Percentiles rank a stretch among this genome's conserved stretches.
Evolutionary conservation across 2,113 vertebrate species (phyloP).

Genomic region (Sturnira hondurensis): DNA sequence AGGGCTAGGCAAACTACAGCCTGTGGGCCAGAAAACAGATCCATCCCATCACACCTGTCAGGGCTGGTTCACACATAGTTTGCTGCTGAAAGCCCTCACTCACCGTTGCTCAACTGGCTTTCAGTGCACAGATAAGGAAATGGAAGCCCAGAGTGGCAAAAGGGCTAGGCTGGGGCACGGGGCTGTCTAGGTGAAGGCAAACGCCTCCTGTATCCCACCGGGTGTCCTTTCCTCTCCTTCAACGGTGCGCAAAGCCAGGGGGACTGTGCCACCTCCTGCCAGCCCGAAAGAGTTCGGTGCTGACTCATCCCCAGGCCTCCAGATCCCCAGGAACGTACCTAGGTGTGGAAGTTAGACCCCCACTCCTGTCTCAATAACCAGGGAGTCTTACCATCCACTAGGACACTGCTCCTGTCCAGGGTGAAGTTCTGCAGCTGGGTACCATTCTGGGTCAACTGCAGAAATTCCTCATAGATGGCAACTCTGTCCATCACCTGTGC

Average conservation of each 20-base stretch:
- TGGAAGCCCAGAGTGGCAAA: background rate
- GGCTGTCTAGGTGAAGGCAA: background rate
- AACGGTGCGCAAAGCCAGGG: background rate
- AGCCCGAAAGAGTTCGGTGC: background rate
- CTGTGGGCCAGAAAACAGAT: background rate
- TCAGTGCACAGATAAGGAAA: background rate
- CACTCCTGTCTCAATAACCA: background rate
- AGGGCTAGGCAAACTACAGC: background rate
- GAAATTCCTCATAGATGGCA: slow-evolving; percentile 75
- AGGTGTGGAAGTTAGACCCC: background rate
- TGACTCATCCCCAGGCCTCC: background rate
- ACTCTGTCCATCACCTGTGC: background rate
- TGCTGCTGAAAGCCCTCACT: background rate
- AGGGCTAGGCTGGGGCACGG: background rate
- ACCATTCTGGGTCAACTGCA: slow-evolving; percentile 60
- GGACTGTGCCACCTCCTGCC: background rate
- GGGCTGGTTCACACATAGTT: background rate
- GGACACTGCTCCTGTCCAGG: slow-evolving; percentile 76
- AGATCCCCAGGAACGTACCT: background rate
- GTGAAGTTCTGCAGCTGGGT: slow-evolving; percentile 74
- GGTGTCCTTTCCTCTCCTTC: background rate
- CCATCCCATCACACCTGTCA: background rate
- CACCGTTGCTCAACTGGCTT: background rate
- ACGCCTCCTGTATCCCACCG: background rate
- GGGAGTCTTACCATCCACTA: slow-evolving; percentile 77